Percentiles rank a stretch among this genome's conserved stretches.
Evolutionary conservation across 2,888 invertebrate species (phyloP).

Genomic region (Drosophila paranaensis): DNA sequence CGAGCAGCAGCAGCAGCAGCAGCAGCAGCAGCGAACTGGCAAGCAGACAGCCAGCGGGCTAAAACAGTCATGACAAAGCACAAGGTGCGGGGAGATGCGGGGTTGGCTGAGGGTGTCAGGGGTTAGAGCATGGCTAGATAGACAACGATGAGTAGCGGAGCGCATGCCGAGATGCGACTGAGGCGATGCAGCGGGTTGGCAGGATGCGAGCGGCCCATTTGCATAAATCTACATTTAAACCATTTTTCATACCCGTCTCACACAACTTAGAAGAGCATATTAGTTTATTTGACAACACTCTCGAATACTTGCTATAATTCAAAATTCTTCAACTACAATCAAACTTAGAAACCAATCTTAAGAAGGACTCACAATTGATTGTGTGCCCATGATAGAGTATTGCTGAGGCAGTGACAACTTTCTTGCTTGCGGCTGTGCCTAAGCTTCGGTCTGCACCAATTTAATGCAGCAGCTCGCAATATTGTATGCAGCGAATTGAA

Average conservation of each 20-base stretch:
- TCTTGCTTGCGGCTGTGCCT: not conserved
- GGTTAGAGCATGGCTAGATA: constrained; percentile 2
- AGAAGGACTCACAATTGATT: not conserved
- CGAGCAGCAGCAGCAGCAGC: constrained; percentile 4
- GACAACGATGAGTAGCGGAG: constrained; percentile 12
- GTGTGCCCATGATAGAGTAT: not conserved
- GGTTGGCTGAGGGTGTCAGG: not conserved
- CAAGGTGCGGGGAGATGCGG: not conserved
- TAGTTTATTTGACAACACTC: not conserved
- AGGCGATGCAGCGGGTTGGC: constrained; percentile 23
- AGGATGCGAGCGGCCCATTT: constrained; percentile 62
- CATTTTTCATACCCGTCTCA: constrained; percentile 30
- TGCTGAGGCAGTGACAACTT: not conserved
- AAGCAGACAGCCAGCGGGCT: constrained; percentile 46
- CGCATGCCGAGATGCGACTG: constrained; percentile 29
- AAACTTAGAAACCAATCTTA: not conserved
- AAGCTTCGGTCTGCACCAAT: constrained; percentile 18
- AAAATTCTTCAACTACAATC: not conserved
- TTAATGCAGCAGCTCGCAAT: constrained; percentile 2
- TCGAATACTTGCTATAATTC: not conserved
- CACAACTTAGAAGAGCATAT: not conserved
- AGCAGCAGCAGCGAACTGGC: constrained; percentile 49
- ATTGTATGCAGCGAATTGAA: constrained; percentile 20
- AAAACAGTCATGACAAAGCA: constrained; percentile 20
- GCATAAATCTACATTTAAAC: constrained; percentile 78